Conservation (phyloP, 2,113 vertebrate genomes). For the Falco punctatus region DNA sequence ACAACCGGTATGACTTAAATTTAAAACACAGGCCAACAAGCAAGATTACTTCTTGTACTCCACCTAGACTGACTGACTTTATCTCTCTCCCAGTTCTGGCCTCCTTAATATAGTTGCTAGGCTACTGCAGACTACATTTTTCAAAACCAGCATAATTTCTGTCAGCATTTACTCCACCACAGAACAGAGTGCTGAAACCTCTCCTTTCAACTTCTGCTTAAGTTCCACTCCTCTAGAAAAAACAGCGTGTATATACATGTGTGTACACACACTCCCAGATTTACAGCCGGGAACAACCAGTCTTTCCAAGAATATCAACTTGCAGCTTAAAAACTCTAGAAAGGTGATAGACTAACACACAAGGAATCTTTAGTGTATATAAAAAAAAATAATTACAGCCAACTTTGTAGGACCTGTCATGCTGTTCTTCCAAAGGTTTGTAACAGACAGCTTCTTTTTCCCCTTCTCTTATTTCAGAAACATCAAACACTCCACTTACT, state of each 20-base stretch:
- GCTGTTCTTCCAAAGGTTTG: not conserved
- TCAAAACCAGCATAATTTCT: not conserved
- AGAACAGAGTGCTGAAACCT: not conserved
- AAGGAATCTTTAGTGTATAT: not conserved
- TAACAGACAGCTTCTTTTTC: not conserved
- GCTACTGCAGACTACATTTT: not conserved
- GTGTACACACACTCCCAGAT: not conserved
- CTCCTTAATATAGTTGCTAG: not conserved
- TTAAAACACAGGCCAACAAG: not conserved
- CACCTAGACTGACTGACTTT: not conserved
- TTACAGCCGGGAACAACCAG: not conserved
- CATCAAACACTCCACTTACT: not conserved
- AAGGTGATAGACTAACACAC: not conserved
- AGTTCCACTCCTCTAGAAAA: not conserved
- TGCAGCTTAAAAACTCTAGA: not conserved
- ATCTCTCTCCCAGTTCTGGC: not conserved
- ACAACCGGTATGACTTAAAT: not conserved
- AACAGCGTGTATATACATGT: fast-evolving
- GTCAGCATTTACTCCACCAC: not conserved
- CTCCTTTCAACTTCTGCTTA: not conserved
- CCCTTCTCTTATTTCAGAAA: not conserved
- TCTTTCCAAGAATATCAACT: not conserved
- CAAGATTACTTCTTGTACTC: not conserved
- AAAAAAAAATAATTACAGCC: not conserved
- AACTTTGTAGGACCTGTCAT: not conserved